Conservation (phyloP, 2,113 vertebrate species). For the Crypturellus undulatus region DNA sequence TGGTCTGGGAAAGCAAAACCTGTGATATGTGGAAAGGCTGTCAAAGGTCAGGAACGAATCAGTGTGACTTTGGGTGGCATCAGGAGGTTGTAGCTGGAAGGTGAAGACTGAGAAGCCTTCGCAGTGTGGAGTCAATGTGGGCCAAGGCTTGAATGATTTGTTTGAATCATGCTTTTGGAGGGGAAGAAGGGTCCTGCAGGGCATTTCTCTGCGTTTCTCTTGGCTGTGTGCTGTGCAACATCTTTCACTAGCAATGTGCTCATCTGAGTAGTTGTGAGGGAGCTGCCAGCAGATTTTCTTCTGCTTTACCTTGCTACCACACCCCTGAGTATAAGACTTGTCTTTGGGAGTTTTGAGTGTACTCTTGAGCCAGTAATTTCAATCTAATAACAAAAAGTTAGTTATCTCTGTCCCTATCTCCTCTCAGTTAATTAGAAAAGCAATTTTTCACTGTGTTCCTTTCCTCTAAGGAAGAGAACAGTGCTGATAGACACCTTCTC, state of each 20-base stretch:
- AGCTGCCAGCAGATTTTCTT: neutral
- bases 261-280: neutral
- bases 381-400: neutral
- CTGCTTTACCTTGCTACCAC: neutral
- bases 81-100: neutral
- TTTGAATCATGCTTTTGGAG: neutral
- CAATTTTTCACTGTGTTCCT: neutral
- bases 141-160: neutral
- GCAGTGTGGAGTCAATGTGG: neutral
- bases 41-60: neutral
- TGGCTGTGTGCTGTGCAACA: neutral
- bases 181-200: neutral
- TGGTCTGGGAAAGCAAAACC: neutral
- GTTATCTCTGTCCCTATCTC: neutral
- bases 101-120: neutral
- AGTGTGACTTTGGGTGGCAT: neutral
- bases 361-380: neutral
- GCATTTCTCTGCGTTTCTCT: accelerated
- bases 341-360: neutral
- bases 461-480: neutral
- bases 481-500: neutral
- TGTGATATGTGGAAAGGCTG: neutral
- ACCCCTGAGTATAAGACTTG: neutral
- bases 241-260: accelerated
- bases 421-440: neutral